Evolutionary conservation across 2,888 invertebrate species (phyloP).

Genomic region (Volucella inflata): DNA sequence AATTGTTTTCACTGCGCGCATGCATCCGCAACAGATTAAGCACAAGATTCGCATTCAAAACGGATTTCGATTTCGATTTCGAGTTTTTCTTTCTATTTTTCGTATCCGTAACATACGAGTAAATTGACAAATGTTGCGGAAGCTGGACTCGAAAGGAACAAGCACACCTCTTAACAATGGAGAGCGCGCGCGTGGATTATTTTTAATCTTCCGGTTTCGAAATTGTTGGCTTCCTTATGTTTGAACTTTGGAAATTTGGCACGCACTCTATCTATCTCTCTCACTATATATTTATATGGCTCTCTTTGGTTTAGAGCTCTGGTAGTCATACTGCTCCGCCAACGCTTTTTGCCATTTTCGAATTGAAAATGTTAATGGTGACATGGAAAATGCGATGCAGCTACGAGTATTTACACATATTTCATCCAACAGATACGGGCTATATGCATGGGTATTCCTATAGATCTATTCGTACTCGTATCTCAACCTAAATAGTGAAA

Average conservation of each 20-base stretch:
- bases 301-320: not conserved
- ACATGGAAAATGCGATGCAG: slow-evolving; percentile 48
- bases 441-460: no score
- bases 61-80: not conserved
- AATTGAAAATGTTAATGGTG: slow-evolving; percentile 37
- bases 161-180: slow-evolving; percentile 18
- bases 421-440: slow-evolving; percentile 6
- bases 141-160: slow-evolving; percentile 8
- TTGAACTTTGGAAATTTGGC: not conserved
- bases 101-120: no score
- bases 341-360: slow-evolving; percentile 58
- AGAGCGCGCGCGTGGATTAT: slow-evolving; percentile 41
- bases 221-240: slow-evolving; percentile 17
- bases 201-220: slow-evolving; percentile 30
- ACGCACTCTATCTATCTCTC: slow-evolving; percentile 24
- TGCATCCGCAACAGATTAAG: not conserved
- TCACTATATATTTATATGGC: no score
- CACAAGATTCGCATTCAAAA: slow-evolving; percentile 36
- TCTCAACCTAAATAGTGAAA: slow-evolving; percentile 23
- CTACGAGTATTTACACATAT: no score
- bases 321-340: slow-evolving; percentile 6
- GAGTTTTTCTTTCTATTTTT: slow-evolving; percentile 7
- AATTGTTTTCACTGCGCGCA: slow-evolving; percentile 39
- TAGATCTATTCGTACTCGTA: not conserved
- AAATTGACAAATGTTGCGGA: slow-evolving; percentile 48